A percentile compares a stretch with the other conserved stretches of the same genome.
Evolutionary conservation across 1,140 invertebrate species (phyloP).

Genomic region (Elysia chlorotica): DNA sequence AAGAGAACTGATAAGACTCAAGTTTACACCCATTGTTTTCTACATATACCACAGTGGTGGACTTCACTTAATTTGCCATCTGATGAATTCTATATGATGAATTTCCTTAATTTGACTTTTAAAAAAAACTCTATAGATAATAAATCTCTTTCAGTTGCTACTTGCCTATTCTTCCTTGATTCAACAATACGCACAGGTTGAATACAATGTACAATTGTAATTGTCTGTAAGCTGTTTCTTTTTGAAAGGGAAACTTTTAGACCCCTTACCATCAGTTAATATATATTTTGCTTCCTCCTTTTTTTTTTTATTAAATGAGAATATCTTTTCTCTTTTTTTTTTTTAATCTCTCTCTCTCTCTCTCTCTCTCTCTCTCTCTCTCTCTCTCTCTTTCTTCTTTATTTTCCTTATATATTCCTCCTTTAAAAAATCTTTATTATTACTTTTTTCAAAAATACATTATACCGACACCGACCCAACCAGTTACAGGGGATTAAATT

Average conservation of each 20-base stretch:
- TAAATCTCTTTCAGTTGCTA: neutral
- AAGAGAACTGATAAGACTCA: too few species aligned
- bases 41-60: neutral
- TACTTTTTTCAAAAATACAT: too few species aligned
- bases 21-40: too few species aligned
- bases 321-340: neutral
- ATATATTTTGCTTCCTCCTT: neutral
- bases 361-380: neutral
- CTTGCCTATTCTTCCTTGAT: neutral
- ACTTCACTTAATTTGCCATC: neutral
- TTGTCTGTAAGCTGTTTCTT: neutral
- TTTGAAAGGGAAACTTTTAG: neutral
- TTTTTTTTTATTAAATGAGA: neutral
- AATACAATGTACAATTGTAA: neutral
- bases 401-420: too few species aligned
- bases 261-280: neutral
- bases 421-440: too few species aligned
- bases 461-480: too few species aligned
- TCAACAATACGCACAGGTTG: neutral
- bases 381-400: neutral
- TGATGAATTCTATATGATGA: neutral
- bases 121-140: too few species aligned
- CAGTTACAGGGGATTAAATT: too few species aligned
- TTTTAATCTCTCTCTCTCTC: neutral
- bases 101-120: too few species aligned